A percentile compares a stretch with the other conserved stretches of the same genome.
phyloP scores from a whole-genome alignment of 1,140 invertebrate species.

The Ceratina japonica region DNA sequence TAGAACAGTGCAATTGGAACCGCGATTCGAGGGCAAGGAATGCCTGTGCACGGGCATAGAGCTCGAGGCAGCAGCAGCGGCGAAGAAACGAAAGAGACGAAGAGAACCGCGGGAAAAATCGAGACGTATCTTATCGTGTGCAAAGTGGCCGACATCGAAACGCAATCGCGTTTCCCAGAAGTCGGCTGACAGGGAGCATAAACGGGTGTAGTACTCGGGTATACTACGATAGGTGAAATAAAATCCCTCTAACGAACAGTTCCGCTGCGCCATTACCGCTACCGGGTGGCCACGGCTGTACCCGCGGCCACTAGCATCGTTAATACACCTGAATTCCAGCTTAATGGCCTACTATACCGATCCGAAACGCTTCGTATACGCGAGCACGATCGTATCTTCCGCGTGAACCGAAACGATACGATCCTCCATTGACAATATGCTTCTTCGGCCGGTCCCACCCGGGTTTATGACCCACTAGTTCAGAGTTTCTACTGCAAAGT shows the following conservation, averaged over 20 bases:
- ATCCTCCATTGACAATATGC: too few species aligned
- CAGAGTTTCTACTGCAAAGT: too few species aligned
- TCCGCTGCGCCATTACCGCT: slow-evolving; percentile 55
- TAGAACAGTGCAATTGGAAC: too few species aligned
- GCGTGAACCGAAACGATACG: slow-evolving; percentile 30
- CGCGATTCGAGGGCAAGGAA: too few species aligned
- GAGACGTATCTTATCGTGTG: slow-evolving; percentile 5
- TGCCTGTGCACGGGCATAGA: too few species aligned
- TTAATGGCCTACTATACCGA: slow-evolving; percentile 56
- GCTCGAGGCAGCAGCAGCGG: too few species aligned
- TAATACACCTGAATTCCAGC: slow-evolving; percentile 67
- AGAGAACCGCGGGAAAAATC: not conserved
- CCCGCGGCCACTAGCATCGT: slow-evolving; percentile 49
- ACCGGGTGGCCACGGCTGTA: slow-evolving; percentile 55
- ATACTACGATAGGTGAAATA: slow-evolving; percentile 56
- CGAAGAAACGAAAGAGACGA: not conserved
- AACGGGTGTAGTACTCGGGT: not conserved
- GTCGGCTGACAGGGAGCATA: slow-evolving; percentile 9
- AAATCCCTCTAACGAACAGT: slow-evolving; percentile 61
- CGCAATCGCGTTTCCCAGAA: slow-evolving; percentile 42
- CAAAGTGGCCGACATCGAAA: slow-evolving; percentile 34
- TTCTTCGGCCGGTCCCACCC: too few species aligned
- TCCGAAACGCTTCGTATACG: slow-evolving; percentile 33
- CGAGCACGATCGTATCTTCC: slow-evolving; percentile 54
- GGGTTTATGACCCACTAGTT: too few species aligned